Conservation (phyloP, 92 coral and sea anemone genomes). For the Bergia puertoricense region DNA sequence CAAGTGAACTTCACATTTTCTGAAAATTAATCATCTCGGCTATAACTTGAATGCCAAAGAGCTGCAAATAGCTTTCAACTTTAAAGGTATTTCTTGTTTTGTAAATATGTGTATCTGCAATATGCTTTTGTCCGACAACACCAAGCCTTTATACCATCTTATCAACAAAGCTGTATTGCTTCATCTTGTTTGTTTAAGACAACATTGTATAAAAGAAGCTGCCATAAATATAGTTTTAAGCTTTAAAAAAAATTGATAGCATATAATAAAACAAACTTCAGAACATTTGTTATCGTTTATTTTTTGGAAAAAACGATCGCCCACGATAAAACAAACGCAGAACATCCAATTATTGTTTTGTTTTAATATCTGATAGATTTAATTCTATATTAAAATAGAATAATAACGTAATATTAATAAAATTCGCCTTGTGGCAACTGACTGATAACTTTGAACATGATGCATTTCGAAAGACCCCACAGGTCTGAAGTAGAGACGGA, state of each 20-base stretch:
- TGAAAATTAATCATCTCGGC: background rate
- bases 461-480: background rate
- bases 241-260: background rate
- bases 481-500: background rate
- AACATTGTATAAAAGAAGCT: background rate
- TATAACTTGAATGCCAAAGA: too few relatives aligned
- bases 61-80: too few relatives aligned
- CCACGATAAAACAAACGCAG: background rate
- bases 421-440: background rate
- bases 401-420: background rate
- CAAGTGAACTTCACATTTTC: background rate
- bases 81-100: background rate
- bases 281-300: background rate
- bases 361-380: slow-evolving; percentile 1
- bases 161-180: background rate
- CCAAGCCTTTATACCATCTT: background rate
- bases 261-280: background rate
- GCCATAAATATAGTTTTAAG: background rate
- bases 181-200: background rate
- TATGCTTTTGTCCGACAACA: background rate
- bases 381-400: background rate
- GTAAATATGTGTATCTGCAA: too few relatives aligned
- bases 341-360: background rate
- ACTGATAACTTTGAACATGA: background rate
- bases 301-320: background rate